Evolutionary conservation across 1,140 invertebrate genomes (phyloP).

Genomic region (Ditylenchus dipsaci): DNA sequence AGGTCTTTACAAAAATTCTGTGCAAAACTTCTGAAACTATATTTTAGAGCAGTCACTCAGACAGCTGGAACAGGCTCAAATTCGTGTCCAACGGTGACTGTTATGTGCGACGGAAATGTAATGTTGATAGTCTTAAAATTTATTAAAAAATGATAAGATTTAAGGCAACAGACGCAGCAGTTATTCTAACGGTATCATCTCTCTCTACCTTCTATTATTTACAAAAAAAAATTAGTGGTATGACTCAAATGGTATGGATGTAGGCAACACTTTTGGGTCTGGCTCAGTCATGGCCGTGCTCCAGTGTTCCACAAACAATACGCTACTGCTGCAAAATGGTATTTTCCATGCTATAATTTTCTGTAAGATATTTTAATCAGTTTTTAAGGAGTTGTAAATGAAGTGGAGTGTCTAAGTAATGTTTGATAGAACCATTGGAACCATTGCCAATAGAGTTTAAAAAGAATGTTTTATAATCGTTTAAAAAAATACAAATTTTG

Average conservation of each 20-base stretch:
- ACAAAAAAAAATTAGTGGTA: slow-evolving; percentile 9
- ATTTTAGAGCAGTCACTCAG: slow-evolving; percentile 4
- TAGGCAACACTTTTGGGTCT: slow-evolving; percentile 1
- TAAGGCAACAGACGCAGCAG: neutral
- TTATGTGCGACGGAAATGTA: neutral
- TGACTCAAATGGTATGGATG: slow-evolving; percentile 5
- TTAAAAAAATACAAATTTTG: no score
- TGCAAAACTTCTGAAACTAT: neutral
- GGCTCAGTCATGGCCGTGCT: neutral
- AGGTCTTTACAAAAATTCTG: no score
- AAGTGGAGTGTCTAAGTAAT: neutral
- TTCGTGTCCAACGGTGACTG: slow-evolving; percentile 1
- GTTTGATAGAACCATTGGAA: no score
- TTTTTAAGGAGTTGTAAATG: neutral
- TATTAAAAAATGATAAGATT: no score
- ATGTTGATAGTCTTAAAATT: no score
- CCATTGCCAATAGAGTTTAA: no score
- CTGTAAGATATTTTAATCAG: no score
- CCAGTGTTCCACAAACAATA: neutral
- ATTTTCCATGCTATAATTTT: no score
- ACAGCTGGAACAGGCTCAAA: neutral
- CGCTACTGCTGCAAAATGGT: neutral
- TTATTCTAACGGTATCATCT: slow-evolving; percentile 2
- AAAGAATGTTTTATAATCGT: no score
- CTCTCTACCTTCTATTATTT: neutral